phyloP scores from a whole-genome alignment of 2,888 invertebrate genomes.

The Drosophila prolongata region DNA sequence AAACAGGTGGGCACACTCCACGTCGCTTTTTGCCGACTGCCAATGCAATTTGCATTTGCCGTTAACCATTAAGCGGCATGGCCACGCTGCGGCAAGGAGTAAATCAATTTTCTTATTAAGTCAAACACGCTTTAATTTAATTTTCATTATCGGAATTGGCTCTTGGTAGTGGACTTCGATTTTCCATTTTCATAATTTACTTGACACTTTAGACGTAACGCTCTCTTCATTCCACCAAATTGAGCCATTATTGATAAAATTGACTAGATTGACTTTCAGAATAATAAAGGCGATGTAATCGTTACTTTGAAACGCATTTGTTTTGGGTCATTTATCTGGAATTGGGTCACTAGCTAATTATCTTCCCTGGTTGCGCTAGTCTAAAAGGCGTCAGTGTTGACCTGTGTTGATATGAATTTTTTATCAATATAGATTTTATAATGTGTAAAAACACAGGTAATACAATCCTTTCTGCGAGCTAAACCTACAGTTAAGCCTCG shows the following conservation, averaged over 20 bases:
- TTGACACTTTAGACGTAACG: constrained; percentile 9
- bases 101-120: constrained; percentile 76
- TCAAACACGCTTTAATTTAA: constrained; percentile 60
- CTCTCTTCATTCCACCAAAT: not conserved
- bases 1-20: constrained; percentile 22
- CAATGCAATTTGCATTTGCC: constrained; percentile 49
- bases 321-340: not conserved
- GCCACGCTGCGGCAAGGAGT: constrained; percentile 27
- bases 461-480: not conserved
- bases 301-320: not conserved
- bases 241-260: not conserved
- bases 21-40: constrained; percentile 13
- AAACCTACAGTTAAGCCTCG: not conserved
- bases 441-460: not conserved
- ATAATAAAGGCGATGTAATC: not conserved
- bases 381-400: not conserved
- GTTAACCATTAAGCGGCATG: constrained; percentile 45
- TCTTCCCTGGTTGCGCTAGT: too few relatives aligned
- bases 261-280: not conserved
- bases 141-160: constrained; percentile 36
- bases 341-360: constrained; percentile 15
- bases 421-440: not conserved
- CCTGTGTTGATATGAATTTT: not conserved
- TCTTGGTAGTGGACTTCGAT: constrained; percentile 21
- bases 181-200: constrained; percentile 41